Base-by-base conservation (phyloP, 2,888 invertebrate genomes). In the Tetragnatha montana region DNA sequence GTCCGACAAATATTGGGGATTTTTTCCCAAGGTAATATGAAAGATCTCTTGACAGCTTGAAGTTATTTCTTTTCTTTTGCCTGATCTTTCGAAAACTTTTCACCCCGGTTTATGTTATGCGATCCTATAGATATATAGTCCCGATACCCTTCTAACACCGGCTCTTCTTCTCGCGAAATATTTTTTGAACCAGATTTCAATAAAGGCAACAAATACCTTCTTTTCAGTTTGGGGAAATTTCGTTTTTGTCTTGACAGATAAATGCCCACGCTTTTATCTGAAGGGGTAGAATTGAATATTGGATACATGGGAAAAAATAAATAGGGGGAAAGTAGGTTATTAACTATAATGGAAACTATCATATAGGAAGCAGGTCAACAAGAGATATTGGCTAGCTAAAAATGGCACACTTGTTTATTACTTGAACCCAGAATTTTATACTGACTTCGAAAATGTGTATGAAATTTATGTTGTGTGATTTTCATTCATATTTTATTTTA, bases 1-100 rank as follows among this genome's bases (percentile, higher is more conserved):
- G 35, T 71, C 49, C 73, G 74, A 74, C 82, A 82, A 82, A 82
- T 82, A 82, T 82, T 82, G 82, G 82, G 60, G 21, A 60, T 60
- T 79, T 79, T 82, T 82, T 51, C 60, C 19, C 12, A 60, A 10
- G 22, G 60, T 74, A 82, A 73, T 74, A 82, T 74, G 73, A 82
- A 82, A 70, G 73, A 21, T 82, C 60, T 47, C 73, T 60, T 82
- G 82, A 82, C 82, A 82, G 82, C 74, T 82, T 74, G 51, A 68
- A 82, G 73, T 73, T 73, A 70, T 82, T 82, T 81, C 71, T 51
- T 47, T 81, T 81, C 73, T 74, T 51, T 51, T 60, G 50, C 22
- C 22, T 22, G 82, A 82, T 82, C 73, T 60, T 71, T 74, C 19
- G 50, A 14, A 60, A 74, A 73, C 74, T 73, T 82, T 82, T 74